phyloP scores from a whole-genome alignment of 2,888 invertebrate species.

The Dendrolimus houi region DNA sequence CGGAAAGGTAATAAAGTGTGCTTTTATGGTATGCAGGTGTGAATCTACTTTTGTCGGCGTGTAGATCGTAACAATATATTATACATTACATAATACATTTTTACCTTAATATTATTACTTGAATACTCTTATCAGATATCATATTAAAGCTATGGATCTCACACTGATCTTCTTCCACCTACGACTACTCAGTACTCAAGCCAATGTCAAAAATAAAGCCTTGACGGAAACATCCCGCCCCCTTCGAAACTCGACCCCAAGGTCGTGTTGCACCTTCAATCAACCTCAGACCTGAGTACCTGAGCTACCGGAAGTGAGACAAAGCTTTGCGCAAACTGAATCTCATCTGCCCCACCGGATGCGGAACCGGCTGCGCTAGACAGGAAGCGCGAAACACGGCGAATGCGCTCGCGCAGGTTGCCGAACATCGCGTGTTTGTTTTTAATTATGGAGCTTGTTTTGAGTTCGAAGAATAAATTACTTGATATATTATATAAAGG shows the following conservation, averaged over 20 bases:
- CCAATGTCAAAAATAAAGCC: constrained; percentile 1
- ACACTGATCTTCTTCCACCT: too few species aligned
- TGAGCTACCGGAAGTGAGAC: constrained; percentile 47
- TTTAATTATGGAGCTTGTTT: constrained; percentile 6
- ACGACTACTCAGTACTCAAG: background rate
- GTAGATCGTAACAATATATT: too few species aligned
- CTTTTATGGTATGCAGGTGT: too few species aligned
- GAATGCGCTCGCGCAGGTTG: constrained; percentile 44
- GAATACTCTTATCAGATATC: too few species aligned
- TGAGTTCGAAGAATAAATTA: too few species aligned
- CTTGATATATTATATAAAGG: too few species aligned
- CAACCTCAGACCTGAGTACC: constrained; percentile 31
- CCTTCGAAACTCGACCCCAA: constrained; percentile 49
- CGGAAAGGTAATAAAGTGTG: too few species aligned
- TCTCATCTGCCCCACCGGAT: constrained; percentile 65
- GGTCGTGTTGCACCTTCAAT: constrained; percentile 66
- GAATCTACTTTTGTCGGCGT: too few species aligned
- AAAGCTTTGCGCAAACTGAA: constrained; percentile 51
- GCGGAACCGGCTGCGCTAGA: constrained; percentile 35
- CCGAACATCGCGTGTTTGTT: constrained; percentile 14
- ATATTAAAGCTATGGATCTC: too few species aligned
- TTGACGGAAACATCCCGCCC: constrained; percentile 11
- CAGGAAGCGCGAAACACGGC: constrained; percentile 34
- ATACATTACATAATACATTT: too few species aligned
- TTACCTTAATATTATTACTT: too few species aligned